A percentile compares a stretch with the other conserved stretches of the same genome.
Evolutionary conservation across 2,888 invertebrate genomes (phyloP).

Genomic region (Mythimna vitellina): DNA sequence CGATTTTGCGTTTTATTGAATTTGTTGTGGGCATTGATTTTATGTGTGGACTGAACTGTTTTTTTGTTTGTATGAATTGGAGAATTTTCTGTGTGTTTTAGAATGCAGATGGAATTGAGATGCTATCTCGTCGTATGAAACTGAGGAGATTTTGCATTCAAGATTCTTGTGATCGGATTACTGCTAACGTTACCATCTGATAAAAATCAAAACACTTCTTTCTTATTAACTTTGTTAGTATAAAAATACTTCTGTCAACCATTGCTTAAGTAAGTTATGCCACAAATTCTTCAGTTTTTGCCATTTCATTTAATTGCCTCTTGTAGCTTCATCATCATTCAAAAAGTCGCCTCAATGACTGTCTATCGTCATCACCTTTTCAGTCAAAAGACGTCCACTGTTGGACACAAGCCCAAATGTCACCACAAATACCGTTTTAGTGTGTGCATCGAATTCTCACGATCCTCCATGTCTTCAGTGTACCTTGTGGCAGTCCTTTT

Average conservation of each 20-base stretch:
- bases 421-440: too few species aligned
- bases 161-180: constrained; percentile 27
- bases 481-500: too few species aligned
- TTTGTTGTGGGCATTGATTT: constrained; percentile 33
- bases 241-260: neutral
- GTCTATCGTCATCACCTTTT: neutral
- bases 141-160: neutral
- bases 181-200: neutral
- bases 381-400: too few species aligned
- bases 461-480: too few species aligned
- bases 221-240: neutral
- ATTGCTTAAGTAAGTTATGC: neutral
- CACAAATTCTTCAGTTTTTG: too few species aligned
- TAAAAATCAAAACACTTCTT: neutral
- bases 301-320: neutral
- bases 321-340: too few species aligned
- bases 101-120: constrained; percentile 31
- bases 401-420: too few species aligned
- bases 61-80: constrained; percentile 9
- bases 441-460: too few species aligned
- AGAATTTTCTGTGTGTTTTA: constrained; percentile 17
- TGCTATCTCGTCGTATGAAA: constrained; percentile 26
- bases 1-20: constrained; percentile 48
- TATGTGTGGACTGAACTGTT: constrained; percentile 10
- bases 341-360: neutral